These are phyloP conservation scores for Meganola albula DNA, from an alignment of 2,888 invertebrate species.

Conservation along the genomic window DNA sequence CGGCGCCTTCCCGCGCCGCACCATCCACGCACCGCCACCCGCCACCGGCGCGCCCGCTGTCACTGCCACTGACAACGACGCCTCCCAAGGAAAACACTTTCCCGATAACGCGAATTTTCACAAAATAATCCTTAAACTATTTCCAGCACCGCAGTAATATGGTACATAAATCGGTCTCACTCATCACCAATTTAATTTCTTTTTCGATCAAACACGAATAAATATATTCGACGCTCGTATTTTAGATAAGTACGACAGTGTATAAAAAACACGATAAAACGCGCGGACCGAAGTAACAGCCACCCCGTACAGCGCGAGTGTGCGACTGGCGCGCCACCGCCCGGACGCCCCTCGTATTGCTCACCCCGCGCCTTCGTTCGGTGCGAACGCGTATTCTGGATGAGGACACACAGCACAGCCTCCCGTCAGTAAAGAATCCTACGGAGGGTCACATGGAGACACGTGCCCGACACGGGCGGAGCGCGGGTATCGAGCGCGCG, in stretches of 20 bases:
- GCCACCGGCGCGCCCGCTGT: conserved; percentile 48
- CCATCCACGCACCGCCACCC: conserved; percentile 68
- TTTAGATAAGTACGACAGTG: conserved; percentile 35
- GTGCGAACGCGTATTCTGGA: conserved; percentile 22
- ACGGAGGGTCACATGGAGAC: conserved; percentile 50
- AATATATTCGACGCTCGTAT: conserved; percentile 34
- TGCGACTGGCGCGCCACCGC: conserved; percentile 54
- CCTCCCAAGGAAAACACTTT: conserved; percentile 69
- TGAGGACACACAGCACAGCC: conserved; percentile 49
- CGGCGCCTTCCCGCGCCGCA: conserved; percentile 70
- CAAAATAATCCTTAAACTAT: conserved; percentile 24
- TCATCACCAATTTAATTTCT: conserved; percentile 42
- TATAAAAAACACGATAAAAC: conserved; percentile 41
- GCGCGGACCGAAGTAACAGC: conserved; percentile 40
- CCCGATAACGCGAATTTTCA: conserved; percentile 46
- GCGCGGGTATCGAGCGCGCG: conserved; percentile 69
- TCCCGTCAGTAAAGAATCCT: conserved; percentile 41
- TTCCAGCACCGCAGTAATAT: conserved; percentile 30
- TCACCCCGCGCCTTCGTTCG: conserved; percentile 35
- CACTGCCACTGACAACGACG: conserved; percentile 42
- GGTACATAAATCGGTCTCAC: conserved; percentile 28
- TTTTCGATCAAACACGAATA: conserved; percentile 35
- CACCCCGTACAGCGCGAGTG: conserved; percentile 55
- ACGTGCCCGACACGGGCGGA: conserved; percentile 58
- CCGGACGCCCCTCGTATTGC: conserved; percentile 37